Evolutionary conservation across 2,113 vertebrate species (phyloP), one percentile per base, ranked within the genome.

Genomic region (Lathamus discolor): DNA sequence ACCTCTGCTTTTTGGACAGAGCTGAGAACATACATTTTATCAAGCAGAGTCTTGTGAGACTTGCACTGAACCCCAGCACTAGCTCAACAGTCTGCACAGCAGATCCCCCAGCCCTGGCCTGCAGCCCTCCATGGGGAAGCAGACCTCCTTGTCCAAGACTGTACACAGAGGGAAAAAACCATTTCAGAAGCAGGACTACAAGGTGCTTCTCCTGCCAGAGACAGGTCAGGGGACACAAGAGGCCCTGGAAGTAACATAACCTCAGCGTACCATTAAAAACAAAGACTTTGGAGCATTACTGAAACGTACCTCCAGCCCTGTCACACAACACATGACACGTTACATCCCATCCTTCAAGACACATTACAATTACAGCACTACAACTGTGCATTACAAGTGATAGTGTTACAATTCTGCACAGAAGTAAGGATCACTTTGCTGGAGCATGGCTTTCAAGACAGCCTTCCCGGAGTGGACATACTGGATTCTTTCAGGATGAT

Each of bases 201-300:
- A 77, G 75, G 35, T 27, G 48, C 57, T 82, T 28, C 64, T 70
- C 54, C 17, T 77, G 63, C 57, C 43, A 66, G n/a, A n/a, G 74
- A 31, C 69, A 68, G 54, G 28, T 80, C 79, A 54, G 49, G 25
- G n/a, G 19, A 35, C 41, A 37, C 49, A 64, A 72, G 49, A 88
- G 16, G 54, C 51, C 63, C n/a, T 54, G 44, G n/a, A 49, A 73
- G 39, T 44, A 1, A 3, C 37, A 83, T 69, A 85, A 86, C 48
- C 31, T 64, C n/a, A 69, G 9, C 0, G 0, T 15, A 61, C 2
- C 27, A 17, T n/a, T 41, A 44, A 69, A 87, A 93, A 31, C 22
- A 80, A 35, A 49, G 51, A 28, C 41, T 91, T 63, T 14, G 44
- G 48, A 83, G 29, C 52, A 10, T 51, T 43, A 27, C 78, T 48